Base-by-base conservation (phyloP, 37 sponge, comb jelly and placozoan genomes). In the Halisarca cf. caerulea region DNA sequence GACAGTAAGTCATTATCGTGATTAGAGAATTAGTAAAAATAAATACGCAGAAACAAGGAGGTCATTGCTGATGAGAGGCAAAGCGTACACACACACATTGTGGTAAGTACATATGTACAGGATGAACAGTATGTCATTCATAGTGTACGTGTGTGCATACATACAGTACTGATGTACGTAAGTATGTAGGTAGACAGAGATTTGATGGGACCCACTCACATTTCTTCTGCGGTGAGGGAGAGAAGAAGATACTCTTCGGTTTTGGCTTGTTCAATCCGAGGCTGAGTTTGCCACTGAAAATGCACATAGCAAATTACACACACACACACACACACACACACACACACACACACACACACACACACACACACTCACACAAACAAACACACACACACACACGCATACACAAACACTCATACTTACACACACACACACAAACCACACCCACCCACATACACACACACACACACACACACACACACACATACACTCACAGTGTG, bases 211-310 rank as follows among this genome's bases (percentile, higher is more conserved):
- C n/a, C n/a, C 69, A 68, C 69, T 68, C 33, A 68, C 69, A 68
- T 68, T 68, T 68, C 69, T 68, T 68, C 30, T 27, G 69, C 30
- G 34, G 69, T 32, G 69, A 34, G 17, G 69, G 69, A 1, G 69
- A 68, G 35, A 34, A 68, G 4, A 68, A 68, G 35, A 68, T 34
- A 34, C 15, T 32, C 69, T 68, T 68, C 1, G 35, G 35, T 68
- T 68, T 34, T 68, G 69, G 69, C 7, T 34, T 8, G 1, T n/a
- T 14, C 11, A 47, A 47, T 47, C 51, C 51, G 11, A 47, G 51
- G 51, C 51, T 68, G 69, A 34, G 69, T 34, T 68, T 68, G 23
- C 64, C 15, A 6, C 9, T 7, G 35, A 28, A 28, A 34, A 68
- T 27, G 15, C 27, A 18, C 69, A 68, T 2, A 17, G 17, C 69